phyloP scores from a whole-genome alignment of 2,113 vertebrate genomes.

The Platycercus adscitus region DNA sequence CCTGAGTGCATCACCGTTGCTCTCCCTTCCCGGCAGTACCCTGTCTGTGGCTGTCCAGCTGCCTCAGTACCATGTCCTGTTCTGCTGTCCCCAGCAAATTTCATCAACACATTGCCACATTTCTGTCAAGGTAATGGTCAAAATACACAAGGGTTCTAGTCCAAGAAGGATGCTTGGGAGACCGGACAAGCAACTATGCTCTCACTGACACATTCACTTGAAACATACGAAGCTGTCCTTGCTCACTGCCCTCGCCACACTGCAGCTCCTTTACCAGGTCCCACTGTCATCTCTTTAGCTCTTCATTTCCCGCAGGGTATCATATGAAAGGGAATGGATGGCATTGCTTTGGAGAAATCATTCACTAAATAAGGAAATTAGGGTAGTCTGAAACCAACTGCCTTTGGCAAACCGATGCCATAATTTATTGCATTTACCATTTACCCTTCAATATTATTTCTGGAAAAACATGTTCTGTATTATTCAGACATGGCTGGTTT shows the following conservation, averaged over 20 bases:
- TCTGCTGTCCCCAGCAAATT: neutral
- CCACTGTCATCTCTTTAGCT: neutral
- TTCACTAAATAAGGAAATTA: neutral
- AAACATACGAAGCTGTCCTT: fast-evolving
- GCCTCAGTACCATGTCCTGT: neutral
- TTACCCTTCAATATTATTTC: neutral
- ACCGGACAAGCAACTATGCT: neutral
- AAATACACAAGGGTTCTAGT: neutral
- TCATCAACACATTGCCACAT: neutral
- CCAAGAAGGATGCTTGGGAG: neutral
- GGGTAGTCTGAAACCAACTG: neutral
- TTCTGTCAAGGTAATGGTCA: neutral
- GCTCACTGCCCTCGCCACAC: neutral
- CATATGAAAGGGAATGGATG: neutral
- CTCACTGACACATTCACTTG: neutral
- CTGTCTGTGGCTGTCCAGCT: neutral
- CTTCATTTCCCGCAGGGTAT: neutral
- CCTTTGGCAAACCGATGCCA: neutral
- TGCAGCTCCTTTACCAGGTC: fast-evolving
- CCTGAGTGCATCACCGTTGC: neutral
- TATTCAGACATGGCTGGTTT: neutral
- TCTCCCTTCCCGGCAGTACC: neutral
- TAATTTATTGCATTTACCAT: neutral
- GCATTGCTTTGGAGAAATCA: neutral
- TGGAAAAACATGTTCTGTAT: neutral